Base-by-base conservation (phyloP, 2,113 vertebrate genomes). In the Sardina pilchardus region DNA sequence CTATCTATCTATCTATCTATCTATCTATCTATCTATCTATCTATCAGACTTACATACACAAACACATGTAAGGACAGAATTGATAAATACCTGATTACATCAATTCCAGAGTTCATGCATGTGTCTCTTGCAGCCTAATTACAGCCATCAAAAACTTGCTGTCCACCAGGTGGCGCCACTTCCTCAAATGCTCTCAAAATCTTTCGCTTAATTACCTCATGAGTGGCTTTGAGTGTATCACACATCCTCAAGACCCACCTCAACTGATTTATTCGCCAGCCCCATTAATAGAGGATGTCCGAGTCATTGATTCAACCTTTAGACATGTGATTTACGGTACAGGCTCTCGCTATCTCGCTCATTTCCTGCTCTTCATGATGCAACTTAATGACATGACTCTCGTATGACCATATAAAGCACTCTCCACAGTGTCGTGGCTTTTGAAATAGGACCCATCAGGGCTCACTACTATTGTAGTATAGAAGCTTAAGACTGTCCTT, bases 291-390 rank as follows among this genome's bases (percentile, higher is more conserved):
- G n/a, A 63, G 21, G 36, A 8, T 19, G 42, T 80, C 82, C 84
- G 14, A 86, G 85, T 81, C 53, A 75, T 16, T 45, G 81, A 86
- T 43, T 89, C 39, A 86, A 85, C 84, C 83, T 83, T 50, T 84
- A 75, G 56, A 34, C n/a, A 6, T 42, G 81, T 86, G 81, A 89
- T 88, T 88, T 86, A 88, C 17, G 17, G 67, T 56, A 75, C 42
- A 80, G 75, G 78, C 86, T 43, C 43, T 82, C 45, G 16, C 48
- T 50, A 14, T 50, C 16, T 50, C 17, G 53, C 21, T 21, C 53
- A 63, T n/a, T 43, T 88, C 71, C 30, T 78, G 26, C 63, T 30
- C 8, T 3, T 39, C 71, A 14, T 78, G 14, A 71, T 10, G 63
- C 30, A 9, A 6, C n/a, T 83, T 85, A 85, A 83, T 19, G 50